Evolutionary conservation across 2,113 vertebrate genomes (phyloP).

Genomic region (Alectura lathami): DNA sequence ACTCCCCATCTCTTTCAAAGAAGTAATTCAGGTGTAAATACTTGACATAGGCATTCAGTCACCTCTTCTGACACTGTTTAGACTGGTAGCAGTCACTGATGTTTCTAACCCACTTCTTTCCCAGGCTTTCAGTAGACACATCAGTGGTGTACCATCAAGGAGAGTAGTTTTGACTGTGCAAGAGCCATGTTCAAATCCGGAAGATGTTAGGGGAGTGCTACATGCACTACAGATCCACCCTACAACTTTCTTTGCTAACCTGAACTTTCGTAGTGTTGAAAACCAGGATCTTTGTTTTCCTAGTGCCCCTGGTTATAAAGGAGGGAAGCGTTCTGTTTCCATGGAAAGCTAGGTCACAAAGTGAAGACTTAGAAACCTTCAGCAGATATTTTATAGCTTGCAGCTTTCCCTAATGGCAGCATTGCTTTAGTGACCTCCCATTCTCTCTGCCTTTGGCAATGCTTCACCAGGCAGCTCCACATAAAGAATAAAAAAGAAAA

Average conservation of each 20-base stretch:
- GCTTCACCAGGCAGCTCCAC: not conserved
- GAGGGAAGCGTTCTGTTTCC: not conserved
- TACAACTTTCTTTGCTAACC: not conserved
- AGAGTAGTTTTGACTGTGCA: not conserved
- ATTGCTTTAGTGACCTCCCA: not conserved
- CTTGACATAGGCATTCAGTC: not conserved
- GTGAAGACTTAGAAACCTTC: not conserved
- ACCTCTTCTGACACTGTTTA: not conserved
- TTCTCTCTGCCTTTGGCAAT: not conserved
- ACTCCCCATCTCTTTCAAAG: not conserved
- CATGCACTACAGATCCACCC: not conserved
- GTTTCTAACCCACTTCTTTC: not conserved
- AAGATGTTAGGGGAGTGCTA: not conserved
- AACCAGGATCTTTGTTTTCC: not conserved
- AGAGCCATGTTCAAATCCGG: not conserved
- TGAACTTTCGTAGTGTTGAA: not conserved
- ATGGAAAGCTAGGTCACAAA: not conserved
- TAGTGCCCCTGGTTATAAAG: not conserved
- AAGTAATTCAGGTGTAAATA: not conserved
- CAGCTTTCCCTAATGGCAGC: not conserved
- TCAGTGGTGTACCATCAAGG: too few species aligned
- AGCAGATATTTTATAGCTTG: not conserved
- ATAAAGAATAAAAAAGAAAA: not conserved
- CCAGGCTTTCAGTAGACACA: not conserved
- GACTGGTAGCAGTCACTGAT: not conserved